These are phyloP conservation scores for Cephalophus harveyi DNA, from an alignment of 2,113 vertebrate species.

Conservation along the genomic window DNA sequence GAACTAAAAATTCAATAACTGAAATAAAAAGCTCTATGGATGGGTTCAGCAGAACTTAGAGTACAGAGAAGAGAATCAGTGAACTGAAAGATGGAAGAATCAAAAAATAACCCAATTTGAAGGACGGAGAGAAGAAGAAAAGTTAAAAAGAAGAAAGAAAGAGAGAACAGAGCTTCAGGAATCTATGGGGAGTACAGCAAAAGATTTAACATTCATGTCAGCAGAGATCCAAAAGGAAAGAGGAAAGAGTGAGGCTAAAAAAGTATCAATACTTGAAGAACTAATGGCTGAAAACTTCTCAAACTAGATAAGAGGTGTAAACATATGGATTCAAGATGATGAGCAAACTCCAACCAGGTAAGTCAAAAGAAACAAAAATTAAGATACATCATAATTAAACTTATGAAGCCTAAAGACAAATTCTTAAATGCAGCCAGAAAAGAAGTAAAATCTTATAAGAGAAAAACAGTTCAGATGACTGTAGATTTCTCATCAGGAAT, in stretches of 20 bases:
- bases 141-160: background rate
- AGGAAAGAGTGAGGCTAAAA: background rate
- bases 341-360: background rate
- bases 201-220: background rate
- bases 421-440: background rate
- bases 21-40: background rate
- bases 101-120: background rate
- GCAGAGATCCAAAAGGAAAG: background rate
- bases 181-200: background rate
- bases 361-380: background rate
- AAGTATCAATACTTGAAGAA: background rate
- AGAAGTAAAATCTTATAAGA: background rate
- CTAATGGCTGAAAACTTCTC: background rate
- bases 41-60: background rate
- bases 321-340: background rate
- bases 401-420: background rate
- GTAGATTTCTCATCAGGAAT: background rate
- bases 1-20: background rate
- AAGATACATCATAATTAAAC: background rate
- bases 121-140: background rate
- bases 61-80: background rate
- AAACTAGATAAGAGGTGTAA: background rate
- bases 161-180: background rate
- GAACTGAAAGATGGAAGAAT: background rate
- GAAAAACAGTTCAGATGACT: background rate